Evolutionary conservation across 2,113 vertebrate species (phyloP).

Genomic region (Cyphotilapia sp.): DNA sequence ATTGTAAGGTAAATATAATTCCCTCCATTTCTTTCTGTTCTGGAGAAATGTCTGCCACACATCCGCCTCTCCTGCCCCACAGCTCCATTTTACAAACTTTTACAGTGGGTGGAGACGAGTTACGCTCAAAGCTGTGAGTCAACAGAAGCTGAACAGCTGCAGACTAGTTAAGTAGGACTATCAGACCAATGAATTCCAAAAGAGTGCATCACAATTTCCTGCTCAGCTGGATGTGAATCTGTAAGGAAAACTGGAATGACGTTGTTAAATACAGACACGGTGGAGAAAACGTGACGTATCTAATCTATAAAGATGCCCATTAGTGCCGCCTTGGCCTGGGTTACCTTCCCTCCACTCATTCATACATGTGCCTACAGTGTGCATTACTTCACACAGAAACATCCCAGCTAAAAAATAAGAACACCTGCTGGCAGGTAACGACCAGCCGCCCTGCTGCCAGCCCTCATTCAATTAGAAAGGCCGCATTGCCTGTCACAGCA

Average conservation of each 20-base stretch:
- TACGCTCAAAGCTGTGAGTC: accelerated
- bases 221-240: background rate
- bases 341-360: background rate
- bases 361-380: background rate
- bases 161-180: background rate
- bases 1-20: accelerated
- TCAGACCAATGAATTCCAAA: background rate
- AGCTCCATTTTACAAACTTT: background rate
- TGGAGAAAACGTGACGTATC: background rate
- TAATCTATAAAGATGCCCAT: background rate
- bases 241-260: accelerated
- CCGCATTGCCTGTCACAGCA: background rate
- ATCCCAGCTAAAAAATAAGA: background rate
- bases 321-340: background rate
- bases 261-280: background rate
- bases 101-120: background rate
- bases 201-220: background rate
- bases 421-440: accelerated
- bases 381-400: background rate
- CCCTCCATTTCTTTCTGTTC: background rate
- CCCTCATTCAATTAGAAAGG: background rate
- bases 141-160: background rate
- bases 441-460: accelerated
- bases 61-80: background rate
- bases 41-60: background rate